A percentile compares a stretch with the other conserved stretches of the same genome.
Evolutionary conservation across 2,888 invertebrate genomes (phyloP).

Genomic region (Xestia rhomboidea): DNA sequence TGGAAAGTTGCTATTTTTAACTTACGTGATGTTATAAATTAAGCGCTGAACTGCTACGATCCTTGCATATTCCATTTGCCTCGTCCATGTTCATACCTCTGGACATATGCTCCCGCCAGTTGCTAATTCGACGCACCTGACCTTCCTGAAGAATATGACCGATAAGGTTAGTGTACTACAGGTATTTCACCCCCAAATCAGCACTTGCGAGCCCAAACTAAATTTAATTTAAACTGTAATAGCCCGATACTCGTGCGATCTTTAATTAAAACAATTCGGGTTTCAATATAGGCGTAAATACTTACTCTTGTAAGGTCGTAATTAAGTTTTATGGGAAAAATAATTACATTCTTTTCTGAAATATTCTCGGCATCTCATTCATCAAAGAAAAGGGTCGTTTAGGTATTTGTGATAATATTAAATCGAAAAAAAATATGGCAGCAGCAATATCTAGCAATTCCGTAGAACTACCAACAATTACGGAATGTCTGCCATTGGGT

Average conservation of each 20-base stretch:
- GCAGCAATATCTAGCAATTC: neutral
- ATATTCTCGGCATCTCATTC: constrained; percentile 20
- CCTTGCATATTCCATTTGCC: neutral
- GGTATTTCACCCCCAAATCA: constrained; percentile 11
- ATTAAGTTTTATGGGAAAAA: constrained; percentile 22
- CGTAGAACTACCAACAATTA: neutral
- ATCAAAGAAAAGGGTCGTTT: constrained; percentile 36
- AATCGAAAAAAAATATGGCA: neutral
- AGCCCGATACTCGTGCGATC: constrained; percentile 16
- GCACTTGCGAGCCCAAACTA: constrained; percentile 29
- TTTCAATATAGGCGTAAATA: constrained; percentile 39
- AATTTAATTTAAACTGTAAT: constrained; percentile 50
- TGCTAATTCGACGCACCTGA: neutral
- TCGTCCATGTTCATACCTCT: neutral
- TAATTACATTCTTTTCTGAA: constrained; percentile 31
- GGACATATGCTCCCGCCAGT: neutral
- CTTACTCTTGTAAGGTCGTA: constrained; percentile 5
- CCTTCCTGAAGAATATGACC: neutral
- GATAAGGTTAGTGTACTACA: constrained; percentile 1
- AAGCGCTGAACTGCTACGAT: neutral
- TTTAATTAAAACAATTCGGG: constrained; percentile 54
- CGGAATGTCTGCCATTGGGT: neutral
- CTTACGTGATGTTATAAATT: too few species aligned
- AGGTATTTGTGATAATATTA: constrained; percentile 6
- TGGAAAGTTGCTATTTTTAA: too few species aligned